phyloP scores from a whole-genome alignment of 64 coral and sea anemone species.

The Stichodactyla mertensii region DNA sequence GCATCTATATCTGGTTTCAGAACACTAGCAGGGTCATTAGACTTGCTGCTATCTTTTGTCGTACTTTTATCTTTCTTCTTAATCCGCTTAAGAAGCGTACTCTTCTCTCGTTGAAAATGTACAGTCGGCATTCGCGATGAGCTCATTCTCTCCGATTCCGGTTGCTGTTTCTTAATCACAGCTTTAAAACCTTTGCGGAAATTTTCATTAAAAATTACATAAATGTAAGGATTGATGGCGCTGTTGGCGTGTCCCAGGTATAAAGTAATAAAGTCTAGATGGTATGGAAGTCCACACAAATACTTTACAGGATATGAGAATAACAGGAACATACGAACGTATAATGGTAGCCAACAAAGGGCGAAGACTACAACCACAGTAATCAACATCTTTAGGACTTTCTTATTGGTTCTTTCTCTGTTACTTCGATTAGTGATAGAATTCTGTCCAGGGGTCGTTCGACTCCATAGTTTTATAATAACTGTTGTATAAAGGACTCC shows the following conservation, averaged over 20 bases:
- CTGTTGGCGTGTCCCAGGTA: conserved; percentile 52
- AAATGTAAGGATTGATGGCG: conserved; percentile 49
- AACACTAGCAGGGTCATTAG: background rate
- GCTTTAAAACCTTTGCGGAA: conserved; percentile 50
- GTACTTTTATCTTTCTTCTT: background rate
- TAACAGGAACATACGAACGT: conserved; percentile 59
- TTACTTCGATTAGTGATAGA: conserved; percentile 33
- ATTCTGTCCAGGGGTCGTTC: conserved; percentile 37
- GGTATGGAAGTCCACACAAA: conserved; percentile 44
- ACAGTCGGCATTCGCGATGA: background rate
- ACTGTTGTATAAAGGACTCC: conserved; percentile 42
- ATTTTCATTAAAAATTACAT: conserved; percentile 74
- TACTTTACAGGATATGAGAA: conserved; percentile 27
- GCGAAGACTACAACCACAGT: conserved; percentile 58
- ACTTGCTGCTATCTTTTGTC: background rate
- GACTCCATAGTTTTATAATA: conserved; percentile 45
- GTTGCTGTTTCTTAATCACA: conserved; percentile 7
- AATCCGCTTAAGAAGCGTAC: background rate
- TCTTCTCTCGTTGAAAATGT: background rate
- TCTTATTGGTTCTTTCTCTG: conserved; percentile 52
- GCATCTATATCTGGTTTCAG: background rate
- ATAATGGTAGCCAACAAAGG: conserved; percentile 50
- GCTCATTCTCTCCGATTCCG: background rate
- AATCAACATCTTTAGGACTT: conserved; percentile 61
- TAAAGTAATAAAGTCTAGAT: conserved; percentile 49